A percentile compares a stretch with the other conserved stretches of the same genome.
Conservation (phyloP, 2,888 invertebrate species). For the Coelogynopora nodosa region DNA sequence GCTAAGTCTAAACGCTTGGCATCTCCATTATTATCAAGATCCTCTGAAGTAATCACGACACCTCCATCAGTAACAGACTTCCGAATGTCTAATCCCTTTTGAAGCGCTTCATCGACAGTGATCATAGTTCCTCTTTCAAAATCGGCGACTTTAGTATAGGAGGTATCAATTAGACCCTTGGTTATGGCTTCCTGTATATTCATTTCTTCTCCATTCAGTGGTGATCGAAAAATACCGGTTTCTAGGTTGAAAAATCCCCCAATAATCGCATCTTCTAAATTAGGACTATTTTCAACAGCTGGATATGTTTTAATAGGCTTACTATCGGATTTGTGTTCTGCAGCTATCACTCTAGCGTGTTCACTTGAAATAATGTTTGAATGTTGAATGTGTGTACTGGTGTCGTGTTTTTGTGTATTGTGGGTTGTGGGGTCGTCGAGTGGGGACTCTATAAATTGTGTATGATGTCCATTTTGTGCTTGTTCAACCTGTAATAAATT, state of each 20-base stretch:
- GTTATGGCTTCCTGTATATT: background rate
- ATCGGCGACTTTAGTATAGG: background rate
- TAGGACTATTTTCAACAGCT: too few species aligned
- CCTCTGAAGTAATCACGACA: background rate
- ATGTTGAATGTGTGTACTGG: too few species aligned
- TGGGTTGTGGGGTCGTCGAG: too few species aligned
- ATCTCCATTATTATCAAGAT: background rate
- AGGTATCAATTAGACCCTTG: background rate
- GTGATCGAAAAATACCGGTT: background rate
- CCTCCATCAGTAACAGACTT: background rate
- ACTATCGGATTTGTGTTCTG: too few species aligned
- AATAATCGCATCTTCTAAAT: background rate
- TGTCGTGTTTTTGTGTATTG: too few species aligned
- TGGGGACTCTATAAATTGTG: too few species aligned
- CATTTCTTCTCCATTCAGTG: background rate
- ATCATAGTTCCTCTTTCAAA: background rate
- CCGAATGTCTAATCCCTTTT: background rate
- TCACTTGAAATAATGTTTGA: too few species aligned
- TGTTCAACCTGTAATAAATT: too few species aligned
- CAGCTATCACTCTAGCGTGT: too few species aligned
- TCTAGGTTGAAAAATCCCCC: background rate
- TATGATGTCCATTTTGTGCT: too few species aligned
- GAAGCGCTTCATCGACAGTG: background rate
- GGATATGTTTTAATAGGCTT: too few species aligned
- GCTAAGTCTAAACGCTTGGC: background rate